Base-by-base conservation (phyloP, 2,888 invertebrate genomes). In the Drosophila quinaria region DNA sequence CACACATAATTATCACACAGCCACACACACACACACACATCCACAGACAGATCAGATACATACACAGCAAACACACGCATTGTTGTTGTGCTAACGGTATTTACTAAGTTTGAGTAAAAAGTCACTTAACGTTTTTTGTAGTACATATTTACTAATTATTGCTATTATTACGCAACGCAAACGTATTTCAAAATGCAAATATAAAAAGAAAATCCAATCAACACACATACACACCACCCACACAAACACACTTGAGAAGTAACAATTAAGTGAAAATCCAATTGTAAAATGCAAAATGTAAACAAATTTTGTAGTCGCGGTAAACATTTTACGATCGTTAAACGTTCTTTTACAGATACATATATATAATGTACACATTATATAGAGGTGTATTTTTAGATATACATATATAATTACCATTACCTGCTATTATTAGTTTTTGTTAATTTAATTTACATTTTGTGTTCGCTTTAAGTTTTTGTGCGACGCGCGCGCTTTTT, bases 71-170 rank as follows among this genome's bases (percentile, higher is more conserved):
- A 60, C 73, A 56, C 37, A 49, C 54, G 60, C 55, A 61, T 59
- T 31, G 47, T 22, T 61, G 56, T 54, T 60, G 55, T 51, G 66
- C 62, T 64, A 78, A 78, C 74, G 74, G 78, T 80, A 80, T 76
- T 78, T 78, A 72, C 78, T 78, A 76, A 63, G 52, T 66, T 80
- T 56, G 58, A 64, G 64, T 64, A 64, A 51, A 74, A 64, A 83
- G 87, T 87, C 89, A 87, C 87, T 87, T 89, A 54, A 78, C 73
- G 71, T 87, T 83, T 87, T 81, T 80, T 74, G 89, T 84, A 89
- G 87, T 67, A 73, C 78, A 83, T 84, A 80, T 75, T 75, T 80
- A 82, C 68, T 69, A 82, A 88, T 82, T 71, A 85, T 68, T 68
- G 67, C 71, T 81, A 85, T 69, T 67, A 68, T 81, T 78, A 87